Base-by-base conservation (phyloP, 2,113 vertebrate genomes). In the Solea senegalensis region DNA sequence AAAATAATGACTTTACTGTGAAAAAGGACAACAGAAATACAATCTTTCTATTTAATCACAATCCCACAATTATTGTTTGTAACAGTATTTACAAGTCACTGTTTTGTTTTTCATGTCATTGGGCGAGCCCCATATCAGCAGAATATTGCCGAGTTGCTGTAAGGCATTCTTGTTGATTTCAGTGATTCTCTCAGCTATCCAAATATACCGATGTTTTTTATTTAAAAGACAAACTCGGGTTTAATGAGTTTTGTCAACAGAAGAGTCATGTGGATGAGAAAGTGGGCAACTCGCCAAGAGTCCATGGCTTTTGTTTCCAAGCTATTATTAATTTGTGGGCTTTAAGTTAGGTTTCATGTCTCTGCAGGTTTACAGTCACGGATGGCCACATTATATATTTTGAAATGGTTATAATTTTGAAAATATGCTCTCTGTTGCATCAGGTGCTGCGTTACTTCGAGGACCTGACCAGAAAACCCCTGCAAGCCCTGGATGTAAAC, bases 401-500 rank as follows among this genome's bases (percentile, higher is more conserved):
- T 28, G 9, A 59, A 68, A 73, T 4, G 40, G 4, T 21, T 27
- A 8, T 9, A 0, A 12, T 60, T 64, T 49, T 51, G 8, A 13
- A 40, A 46, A 3, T 8, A 6, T 27, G 0, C 43, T 49, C 27
- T 81, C 3, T 78, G 13, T 54, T 55, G 8, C 21, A 62, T 41
- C 61, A 96, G 96, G 94, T 66, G 62, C 94, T 11, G 83, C 92
- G 73, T 85, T 87, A 58, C 90, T 72, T 73, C 94, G 94, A 88
- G 94, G 93, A 61, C 86, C 92, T n/a, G 83, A 91, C 55, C 93
- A 90, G 15, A 91, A 84, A 3, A 26, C 70, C 4, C 76, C 86
- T 7, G 94, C 90, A 51, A 86, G 92, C 73, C 82, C 94, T 2
- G 94, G 91, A 0, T 76, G 94, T 76, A 95, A 95, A 74, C 94